Conservation (phyloP, 2,113 vertebrate species). For the Rhynchopsitta pachyrhyncha region DNA sequence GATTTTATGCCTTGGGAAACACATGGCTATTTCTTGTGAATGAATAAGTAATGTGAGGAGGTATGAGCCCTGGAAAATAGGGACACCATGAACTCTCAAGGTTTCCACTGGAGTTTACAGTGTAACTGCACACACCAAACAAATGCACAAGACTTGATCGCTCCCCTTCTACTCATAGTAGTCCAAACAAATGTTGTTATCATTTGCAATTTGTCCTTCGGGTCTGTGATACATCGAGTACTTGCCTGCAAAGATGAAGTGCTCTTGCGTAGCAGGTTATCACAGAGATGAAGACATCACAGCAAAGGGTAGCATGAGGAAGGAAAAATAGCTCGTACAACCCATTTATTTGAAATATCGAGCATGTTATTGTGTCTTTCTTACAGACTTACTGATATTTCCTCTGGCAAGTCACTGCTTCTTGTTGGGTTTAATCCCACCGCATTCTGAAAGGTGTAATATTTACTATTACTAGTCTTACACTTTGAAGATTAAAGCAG, state of each 20-base stretch:
- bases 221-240: fast-evolving
- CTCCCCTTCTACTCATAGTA: not conserved
- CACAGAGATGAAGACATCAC: not conserved
- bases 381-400: not conserved
- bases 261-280: not conserved
- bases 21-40: not conserved
- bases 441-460: not conserved
- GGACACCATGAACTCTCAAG: not conserved
- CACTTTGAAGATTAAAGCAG: not conserved
- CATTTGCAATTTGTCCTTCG: not conserved
- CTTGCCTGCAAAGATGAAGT: not conserved
- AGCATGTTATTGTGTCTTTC: not conserved
- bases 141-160: fast-evolving
- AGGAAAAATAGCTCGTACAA: not conserved
- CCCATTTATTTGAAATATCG: not conserved
- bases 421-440: not conserved
- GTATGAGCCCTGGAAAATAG: not conserved
- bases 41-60: not conserved
- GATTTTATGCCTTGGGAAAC: not conserved
- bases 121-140: not conserved
- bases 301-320: not conserved
- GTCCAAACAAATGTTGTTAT: not conserved
- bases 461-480: not conserved
- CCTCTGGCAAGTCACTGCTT: not conserved
- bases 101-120: not conserved